These are phyloP conservation scores for Troides aeacus DNA, from an alignment of 2,888 invertebrate species.

Conservation along the genomic window DNA sequence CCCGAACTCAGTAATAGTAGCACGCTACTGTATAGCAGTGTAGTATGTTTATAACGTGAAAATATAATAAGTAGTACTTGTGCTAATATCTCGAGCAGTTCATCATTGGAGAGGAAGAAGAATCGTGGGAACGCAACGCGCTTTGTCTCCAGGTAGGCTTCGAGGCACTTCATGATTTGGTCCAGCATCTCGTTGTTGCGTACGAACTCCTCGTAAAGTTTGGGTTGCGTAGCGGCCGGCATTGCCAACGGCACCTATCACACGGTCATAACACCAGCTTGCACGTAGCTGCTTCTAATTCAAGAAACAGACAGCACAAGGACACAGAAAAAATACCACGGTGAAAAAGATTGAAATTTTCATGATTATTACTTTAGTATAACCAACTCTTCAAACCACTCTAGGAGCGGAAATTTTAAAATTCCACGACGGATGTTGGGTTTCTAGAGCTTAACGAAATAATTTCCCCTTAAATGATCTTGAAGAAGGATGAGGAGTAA, in stretches of 20 bases:
- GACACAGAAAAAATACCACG: too few species aligned
- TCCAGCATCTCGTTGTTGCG: conserved; percentile 90
- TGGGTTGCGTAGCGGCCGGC: conserved; percentile 87
- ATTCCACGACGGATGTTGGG: not conserved
- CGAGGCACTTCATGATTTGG: conserved; percentile 93
- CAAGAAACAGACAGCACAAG: too few species aligned
- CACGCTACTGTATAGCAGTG: not conserved
- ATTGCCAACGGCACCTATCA: conserved; percentile 87
- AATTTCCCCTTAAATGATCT: not conserved
- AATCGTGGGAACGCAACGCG: conserved; percentile 93
- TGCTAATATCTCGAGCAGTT: conserved; percentile 92
- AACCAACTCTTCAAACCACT: too few species aligned
- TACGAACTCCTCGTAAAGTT: conserved; percentile 83
- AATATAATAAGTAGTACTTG: conserved; percentile 74
- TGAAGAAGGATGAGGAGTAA: too few species aligned
- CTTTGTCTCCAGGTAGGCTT: conserved; percentile 93
- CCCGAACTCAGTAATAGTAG: too few species aligned
- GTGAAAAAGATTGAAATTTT: too few species aligned
- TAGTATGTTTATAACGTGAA: not conserved
- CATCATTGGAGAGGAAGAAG: conserved; percentile 94
- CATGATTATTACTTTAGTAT: too few species aligned
- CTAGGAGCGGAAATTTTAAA: too few species aligned
- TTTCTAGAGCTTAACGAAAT: not conserved
- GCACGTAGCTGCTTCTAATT: not conserved
- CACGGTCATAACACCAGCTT: not conserved